Evolutionary conservation across 2,113 vertebrate species (phyloP).

Genomic region (Toxostoma redivivum): DNA sequence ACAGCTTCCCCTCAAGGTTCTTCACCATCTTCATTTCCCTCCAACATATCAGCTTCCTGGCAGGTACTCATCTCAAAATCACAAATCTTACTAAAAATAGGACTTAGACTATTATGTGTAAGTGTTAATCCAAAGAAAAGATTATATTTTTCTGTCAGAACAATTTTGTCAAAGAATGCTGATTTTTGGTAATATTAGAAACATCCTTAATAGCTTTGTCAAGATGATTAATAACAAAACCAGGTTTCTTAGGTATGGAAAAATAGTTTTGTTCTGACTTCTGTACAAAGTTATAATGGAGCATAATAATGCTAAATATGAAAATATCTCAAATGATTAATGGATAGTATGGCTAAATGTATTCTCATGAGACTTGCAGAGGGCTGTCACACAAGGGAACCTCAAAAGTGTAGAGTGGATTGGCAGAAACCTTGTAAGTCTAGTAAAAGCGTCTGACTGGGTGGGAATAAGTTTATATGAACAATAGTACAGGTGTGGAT

Average conservation of each 20-base stretch:
- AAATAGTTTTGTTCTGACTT: background rate
- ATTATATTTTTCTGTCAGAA: background rate
- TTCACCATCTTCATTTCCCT: background rate
- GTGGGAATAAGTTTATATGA: fast-evolving
- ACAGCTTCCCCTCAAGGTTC: background rate
- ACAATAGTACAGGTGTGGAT: background rate
- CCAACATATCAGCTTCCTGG: fast-evolving
- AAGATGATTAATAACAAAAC: conserved; percentile 31
- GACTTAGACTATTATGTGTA: background rate
- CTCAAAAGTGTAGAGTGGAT: background rate
- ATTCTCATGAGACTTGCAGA: background rate
- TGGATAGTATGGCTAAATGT: background rate
- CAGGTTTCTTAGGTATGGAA: background rate
- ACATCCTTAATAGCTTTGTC: conserved; percentile 25
- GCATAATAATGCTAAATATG: background rate
- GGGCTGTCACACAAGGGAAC: background rate
- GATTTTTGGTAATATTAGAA: background rate
- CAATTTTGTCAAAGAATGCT: background rate
- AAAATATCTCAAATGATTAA: background rate
- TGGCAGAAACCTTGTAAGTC: background rate
- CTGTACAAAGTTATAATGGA: background rate
- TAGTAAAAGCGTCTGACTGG: background rate
- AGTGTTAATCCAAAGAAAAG: background rate
- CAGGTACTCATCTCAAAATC: background rate
- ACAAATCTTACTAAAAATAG: background rate